phyloP scores from a whole-genome alignment of 2,113 vertebrate genomes.

The Mustela nigripes region DNA sequence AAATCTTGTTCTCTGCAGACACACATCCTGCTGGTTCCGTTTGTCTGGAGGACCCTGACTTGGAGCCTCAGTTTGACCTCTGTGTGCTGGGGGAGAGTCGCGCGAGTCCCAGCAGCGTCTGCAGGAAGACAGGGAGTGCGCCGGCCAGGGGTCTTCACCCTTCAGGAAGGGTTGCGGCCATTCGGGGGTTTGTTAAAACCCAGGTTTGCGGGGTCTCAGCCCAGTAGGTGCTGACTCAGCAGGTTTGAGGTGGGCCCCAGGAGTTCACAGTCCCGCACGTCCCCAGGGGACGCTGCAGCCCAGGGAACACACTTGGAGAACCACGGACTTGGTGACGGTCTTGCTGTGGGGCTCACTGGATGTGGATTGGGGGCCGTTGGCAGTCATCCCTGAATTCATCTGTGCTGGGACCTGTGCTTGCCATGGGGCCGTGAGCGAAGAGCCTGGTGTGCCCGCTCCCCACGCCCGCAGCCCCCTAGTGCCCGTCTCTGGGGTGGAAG shows the following conservation, averaged over 20 bases:
- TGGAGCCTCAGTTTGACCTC: neutral
- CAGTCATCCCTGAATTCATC: neutral
- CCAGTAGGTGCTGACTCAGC: neutral
- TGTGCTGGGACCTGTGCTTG: neutral
- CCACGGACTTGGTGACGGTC: accelerated
- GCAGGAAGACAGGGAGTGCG: neutral
- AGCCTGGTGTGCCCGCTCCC: too few relatives aligned
- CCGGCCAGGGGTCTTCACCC: neutral
- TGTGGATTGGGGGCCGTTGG: neutral
- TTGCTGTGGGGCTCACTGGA: neutral
- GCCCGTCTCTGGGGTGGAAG: accelerated
- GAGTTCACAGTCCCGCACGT: neutral
- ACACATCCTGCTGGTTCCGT: neutral
- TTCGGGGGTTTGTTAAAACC: neutral
- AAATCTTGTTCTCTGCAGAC: neutral
- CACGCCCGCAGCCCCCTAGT: accelerated
- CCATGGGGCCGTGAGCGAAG: too few relatives aligned
- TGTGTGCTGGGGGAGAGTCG: neutral
- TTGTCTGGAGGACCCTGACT: neutral
- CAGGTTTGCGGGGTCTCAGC: neutral
- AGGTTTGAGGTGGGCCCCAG: neutral
- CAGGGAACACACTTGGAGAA: neutral
- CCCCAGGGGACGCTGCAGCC: neutral
- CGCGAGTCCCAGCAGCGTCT: accelerated
- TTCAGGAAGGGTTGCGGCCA: neutral